Evolutionary conservation across 1,140 invertebrate species (phyloP).

Genomic region (Heliconius nattereri): DNA sequence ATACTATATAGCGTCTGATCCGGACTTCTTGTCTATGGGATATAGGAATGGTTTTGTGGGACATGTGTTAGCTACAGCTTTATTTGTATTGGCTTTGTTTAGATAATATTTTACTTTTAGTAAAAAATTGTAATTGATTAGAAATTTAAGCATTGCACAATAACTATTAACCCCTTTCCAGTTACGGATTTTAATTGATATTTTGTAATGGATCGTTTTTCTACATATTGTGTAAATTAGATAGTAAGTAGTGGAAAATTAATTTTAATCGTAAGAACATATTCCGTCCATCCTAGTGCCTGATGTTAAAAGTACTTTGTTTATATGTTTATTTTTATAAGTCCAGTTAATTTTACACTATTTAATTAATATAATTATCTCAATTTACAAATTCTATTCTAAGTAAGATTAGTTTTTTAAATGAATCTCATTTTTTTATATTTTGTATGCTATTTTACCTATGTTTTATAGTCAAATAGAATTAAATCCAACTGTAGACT

Average conservation of each 20-base stretch:
- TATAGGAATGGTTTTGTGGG: conserved; percentile 48
- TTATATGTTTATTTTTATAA: conserved; percentile 17
- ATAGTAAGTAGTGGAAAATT: neutral
- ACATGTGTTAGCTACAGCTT: conserved; percentile 47
- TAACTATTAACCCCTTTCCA: too few relatives aligned
- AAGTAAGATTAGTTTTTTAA: neutral
- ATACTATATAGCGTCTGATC: conserved; percentile 68
- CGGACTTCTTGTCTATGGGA: conserved; percentile 64
- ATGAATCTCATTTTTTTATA: neutral
- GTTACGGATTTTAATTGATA: too few relatives aligned
- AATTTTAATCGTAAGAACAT: neutral
- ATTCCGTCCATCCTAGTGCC: conserved; percentile 39
- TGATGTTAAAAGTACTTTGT: conserved; percentile 30
- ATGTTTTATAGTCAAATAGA: too few relatives aligned
- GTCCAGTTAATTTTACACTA: neutral
- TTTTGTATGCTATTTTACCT: neutral
- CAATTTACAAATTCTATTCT: neutral
- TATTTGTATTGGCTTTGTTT: conserved; percentile 54
- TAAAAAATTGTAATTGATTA: too few relatives aligned
- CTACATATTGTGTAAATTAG: neutral
- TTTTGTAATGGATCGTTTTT: neutral
- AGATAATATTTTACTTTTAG: conserved; percentile 40
- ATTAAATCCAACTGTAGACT: too few relatives aligned
- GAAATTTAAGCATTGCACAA: neutral
- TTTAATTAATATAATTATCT: neutral